Conservation (phyloP, 1,140 invertebrate genomes). For the Sesamia nonagrioides region DNA sequence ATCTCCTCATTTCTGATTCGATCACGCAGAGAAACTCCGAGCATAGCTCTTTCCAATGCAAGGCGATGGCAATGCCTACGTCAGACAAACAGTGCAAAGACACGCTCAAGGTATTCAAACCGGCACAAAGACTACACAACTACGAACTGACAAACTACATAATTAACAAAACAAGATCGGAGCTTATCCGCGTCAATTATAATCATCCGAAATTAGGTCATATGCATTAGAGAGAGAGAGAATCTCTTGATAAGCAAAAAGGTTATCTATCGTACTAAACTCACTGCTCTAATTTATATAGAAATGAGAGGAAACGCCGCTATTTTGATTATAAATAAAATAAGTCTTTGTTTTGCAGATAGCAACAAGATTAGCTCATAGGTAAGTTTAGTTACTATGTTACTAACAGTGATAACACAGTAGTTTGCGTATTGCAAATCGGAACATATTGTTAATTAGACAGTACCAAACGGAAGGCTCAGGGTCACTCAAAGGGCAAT, state of each 20-base stretch:
- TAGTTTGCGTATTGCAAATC: too few species aligned
- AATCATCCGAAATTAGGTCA: constrained; percentile 70
- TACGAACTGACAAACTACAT: background rate
- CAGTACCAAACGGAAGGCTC: too few species aligned
- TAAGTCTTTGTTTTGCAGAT: constrained; percentile 15
- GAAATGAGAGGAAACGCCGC: constrained; percentile 34
- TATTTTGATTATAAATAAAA: constrained; percentile 8
- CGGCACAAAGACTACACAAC: background rate
- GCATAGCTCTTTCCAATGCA: too few species aligned
- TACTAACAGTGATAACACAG: too few species aligned
- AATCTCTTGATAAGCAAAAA: constrained; percentile 61
- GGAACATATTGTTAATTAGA: too few species aligned
- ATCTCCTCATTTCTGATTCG: too few species aligned
- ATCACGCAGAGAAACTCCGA: too few species aligned
- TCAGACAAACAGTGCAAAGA: background rate
- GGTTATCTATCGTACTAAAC: constrained; percentile 74
- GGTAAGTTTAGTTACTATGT: background rate
- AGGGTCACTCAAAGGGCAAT: too few species aligned
- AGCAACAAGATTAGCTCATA: background rate
- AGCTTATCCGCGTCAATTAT: constrained; percentile 44
- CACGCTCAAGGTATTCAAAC: background rate
- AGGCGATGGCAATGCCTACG: too few species aligned
- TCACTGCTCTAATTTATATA: constrained; percentile 36
- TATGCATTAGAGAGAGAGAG: constrained; percentile 81
- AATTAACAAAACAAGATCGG: constrained; percentile 4